Percentiles rank a stretch among this genome's conserved stretches.
Evolutionary conservation across 30 jellyfish, hydroid and myxozoan genomes (phyloP).

Genomic region (Mastigias papua): DNA sequence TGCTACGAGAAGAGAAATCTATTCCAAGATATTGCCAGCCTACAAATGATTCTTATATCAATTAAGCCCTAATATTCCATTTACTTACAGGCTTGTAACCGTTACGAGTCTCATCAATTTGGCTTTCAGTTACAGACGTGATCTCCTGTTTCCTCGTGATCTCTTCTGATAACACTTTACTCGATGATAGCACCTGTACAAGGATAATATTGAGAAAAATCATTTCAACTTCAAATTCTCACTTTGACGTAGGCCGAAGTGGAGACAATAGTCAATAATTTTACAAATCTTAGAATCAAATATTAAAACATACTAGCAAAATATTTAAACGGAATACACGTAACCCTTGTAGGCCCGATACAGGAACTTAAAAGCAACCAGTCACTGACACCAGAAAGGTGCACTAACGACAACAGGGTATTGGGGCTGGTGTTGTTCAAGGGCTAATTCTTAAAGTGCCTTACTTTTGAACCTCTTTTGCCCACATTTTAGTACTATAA

Average conservation of each 20-base stretch:
- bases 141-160: conserved; percentile 63
- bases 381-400: neutral
- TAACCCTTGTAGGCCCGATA: neutral
- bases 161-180: conserved; percentile 69
- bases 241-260: no score
- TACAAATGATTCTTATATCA: neutral
- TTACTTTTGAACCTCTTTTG: neutral
- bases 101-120: conserved; percentile 68
- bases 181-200: conserved; percentile 61
- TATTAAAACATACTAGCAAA: no score
- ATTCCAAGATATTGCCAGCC: neutral
- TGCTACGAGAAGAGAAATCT: neutral
- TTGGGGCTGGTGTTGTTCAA: conserved; percentile 43
- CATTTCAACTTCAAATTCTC: no score
- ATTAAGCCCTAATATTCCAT: neutral
- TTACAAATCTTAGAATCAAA: no score
- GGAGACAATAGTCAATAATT: no score
- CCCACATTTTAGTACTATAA: neutral
- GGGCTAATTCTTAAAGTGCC: neutral
- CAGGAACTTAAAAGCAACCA: neutral
- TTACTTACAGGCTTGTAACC: conserved; percentile 75
- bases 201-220: no score
- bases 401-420: conserved; percentile 49
- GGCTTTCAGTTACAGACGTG: conserved; percentile 57
- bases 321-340: neutral